Base-by-base conservation (phyloP, 2,113 vertebrate species). In the Clinocottus analis region DNA sequence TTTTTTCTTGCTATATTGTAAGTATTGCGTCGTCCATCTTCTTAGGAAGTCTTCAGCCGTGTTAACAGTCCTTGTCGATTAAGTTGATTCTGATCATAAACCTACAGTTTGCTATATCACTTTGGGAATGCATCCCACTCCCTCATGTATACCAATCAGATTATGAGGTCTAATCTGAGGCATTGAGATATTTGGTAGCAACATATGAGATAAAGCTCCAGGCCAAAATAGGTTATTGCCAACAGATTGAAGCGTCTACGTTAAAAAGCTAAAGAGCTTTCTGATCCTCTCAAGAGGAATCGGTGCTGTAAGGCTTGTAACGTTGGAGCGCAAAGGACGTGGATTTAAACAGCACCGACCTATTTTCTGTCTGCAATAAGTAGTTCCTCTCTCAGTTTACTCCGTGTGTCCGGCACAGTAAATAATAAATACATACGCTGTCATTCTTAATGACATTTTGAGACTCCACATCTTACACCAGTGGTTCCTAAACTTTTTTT, bases 331-430 rank as follows among this genome's bases (percentile, higher is more conserved):
- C n/a, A n/a, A n/a, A n/a, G n/a, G n/a, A n/a, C n/a, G n/a, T n/a
- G n/a, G n/a, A n/a, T n/a, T n/a, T n/a, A n/a, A n/a, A n/a, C n/a
- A n/a, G n/a, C n/a, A n/a, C n/a, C n/a, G n/a, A n/a, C n/a, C n/a
- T n/a, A n/a, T n/a, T n/a, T n/a, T n/a, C n/a, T n/a, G n/a, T 59
- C 49, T 64, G 70, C 71, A 1, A 35, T 75, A 72, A 53, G 25
- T 25, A 56, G 41, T 21, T 39, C 75, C 14, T 67, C 17, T 37
- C 16, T 65, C 37, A 17, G 45, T 74, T 37, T 55, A 58, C 37
- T 39, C 45, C 19, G 45, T 43, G 12, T 35, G n/a, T 61, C 17
- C 14, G 11, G 61, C 9, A 2, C 29, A 66, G 31, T 37, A 12
- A 43, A n/a, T 66, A 35, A 66, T 35, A 47, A 49, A 55, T 1